Evolutionary conservation across 2,113 vertebrate species (phyloP).

Genomic region (Coracopsis vasa): DNA sequence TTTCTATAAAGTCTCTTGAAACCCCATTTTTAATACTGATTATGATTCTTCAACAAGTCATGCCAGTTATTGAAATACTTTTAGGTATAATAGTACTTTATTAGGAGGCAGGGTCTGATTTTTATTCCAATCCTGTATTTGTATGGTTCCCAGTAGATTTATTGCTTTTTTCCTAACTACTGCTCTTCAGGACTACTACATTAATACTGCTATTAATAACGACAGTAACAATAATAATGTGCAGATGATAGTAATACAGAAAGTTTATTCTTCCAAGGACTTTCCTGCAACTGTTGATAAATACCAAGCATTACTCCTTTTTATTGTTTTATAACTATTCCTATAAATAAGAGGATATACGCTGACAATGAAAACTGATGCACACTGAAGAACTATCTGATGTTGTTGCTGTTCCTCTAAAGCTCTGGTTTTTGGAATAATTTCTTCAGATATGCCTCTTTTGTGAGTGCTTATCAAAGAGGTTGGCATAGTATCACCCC

Average conservation of each 20-base stretch:
- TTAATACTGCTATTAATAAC: not conserved
- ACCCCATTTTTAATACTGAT: not conserved
- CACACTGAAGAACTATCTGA: not conserved
- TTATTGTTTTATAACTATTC: not conserved
- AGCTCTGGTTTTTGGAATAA: not conserved
- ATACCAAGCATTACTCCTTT: not conserved
- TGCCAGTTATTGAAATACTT: not conserved
- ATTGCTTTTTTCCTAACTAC: not conserved
- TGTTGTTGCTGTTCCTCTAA: not conserved
- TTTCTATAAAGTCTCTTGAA: not conserved
- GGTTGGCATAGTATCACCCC: constrained; percentile 56
- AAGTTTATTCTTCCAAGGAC: not conserved
- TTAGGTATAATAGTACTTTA: not conserved
- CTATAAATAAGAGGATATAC: not conserved
- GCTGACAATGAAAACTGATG: not conserved
- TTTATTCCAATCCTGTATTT: not conserved
- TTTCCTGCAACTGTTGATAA: not conserved
- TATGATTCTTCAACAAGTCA: not conserved
- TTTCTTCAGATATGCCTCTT: not conserved
- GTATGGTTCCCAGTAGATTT: not conserved
- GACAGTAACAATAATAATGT: not conserved
- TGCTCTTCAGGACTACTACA: not conserved
- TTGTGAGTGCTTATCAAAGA: constrained; percentile 33
- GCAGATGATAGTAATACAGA: not conserved
- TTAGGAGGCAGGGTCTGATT: not conserved